Conservation (phyloP, 2,888 invertebrate species). For the Drosophila tripunctata region DNA sequence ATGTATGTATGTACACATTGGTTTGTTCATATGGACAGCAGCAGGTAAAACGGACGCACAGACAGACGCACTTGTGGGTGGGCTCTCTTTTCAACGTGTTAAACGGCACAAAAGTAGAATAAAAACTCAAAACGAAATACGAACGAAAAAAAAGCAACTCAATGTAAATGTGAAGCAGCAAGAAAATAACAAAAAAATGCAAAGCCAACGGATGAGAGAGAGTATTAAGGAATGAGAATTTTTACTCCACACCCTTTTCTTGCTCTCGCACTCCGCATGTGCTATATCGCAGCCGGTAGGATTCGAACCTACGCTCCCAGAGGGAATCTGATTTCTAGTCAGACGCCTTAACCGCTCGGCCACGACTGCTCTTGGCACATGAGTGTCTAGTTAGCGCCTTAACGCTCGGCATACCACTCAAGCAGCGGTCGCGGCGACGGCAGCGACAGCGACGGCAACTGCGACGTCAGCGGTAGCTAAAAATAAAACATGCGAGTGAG, state of each 20-base stretch:
- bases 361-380: constrained; percentile 75
- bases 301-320: constrained; percentile 83
- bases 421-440: constrained; percentile 6
- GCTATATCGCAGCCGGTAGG: constrained; percentile 71
- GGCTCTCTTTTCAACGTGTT: constrained; percentile 57
- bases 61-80: constrained; percentile 72
- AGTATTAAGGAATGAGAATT: neutral
- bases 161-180: constrained; percentile 44
- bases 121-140: constrained; percentile 46
- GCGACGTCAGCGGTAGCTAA: constrained; percentile 33
- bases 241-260: neutral
- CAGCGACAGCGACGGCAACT: constrained; percentile 3
- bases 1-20: constrained; percentile 37
- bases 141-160: too few relatives aligned
- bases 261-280: too few relatives aligned
- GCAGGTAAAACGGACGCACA: constrained; percentile 49
- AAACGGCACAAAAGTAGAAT: constrained; percentile 30
- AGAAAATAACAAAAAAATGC: constrained; percentile 17
- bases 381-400: constrained; percentile 47
- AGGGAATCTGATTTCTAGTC: constrained; percentile 84
- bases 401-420: constrained; percentile 40
- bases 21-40: constrained; percentile 48
- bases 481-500: constrained; percentile 38
- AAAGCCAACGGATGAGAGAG: neutral
- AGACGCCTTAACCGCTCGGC: constrained; percentile 84